Evolutionary conservation across 2,888 invertebrate species (phyloP), one percentile per base, ranked within the genome.

Genomic region (Embidobia sp.): DNA sequence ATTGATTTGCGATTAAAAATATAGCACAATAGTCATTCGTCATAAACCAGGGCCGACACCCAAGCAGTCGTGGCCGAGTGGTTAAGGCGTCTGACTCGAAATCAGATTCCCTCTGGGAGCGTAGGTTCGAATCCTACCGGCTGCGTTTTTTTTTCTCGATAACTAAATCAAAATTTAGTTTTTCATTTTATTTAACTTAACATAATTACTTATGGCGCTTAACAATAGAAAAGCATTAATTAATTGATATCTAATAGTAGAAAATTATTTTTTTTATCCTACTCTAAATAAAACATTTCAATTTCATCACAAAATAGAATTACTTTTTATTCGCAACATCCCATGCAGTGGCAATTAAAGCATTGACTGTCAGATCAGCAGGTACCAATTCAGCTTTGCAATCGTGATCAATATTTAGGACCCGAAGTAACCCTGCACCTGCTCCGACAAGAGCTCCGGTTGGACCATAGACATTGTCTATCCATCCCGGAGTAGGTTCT

Each of bases 81-180:
- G 94, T 94, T 94, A 94, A 94, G 94, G 94, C 94, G 94, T 94
- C 94, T 94, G 94, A 94, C 94, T 94, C 13, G 16, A 37, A 55
- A 40, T 94, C 94, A 94, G 94, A 94, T 94, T 94, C 94, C 94
- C 94, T 94, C 94, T 94, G 94, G 94, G 94, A 94, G 94, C 94
- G 94, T 94, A 94, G 94, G 94, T 94, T 94, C 94, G 94, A 94
- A 93, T 94, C 94, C 94, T 94, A 93, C 94, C 93, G 94, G 16
- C 53, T 55, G 40, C 53, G 53, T 40, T 8, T 48, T 48, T 48
- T 37, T 37, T 44, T n/a, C n/a, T n/a, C n/a, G n/a, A n/a, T n/a
- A n/a, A n/a, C n/a, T n/a, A n/a, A n/a, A n/a, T n/a, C n/a, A n/a
- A n/a, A n/a, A n/a, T n/a, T n/a, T n/a, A n/a, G n/a, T n/a, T n/a